Evolutionary conservation across 2,888 invertebrate genomes (phyloP).

Genomic region (Calliopum simillimum): DNA sequence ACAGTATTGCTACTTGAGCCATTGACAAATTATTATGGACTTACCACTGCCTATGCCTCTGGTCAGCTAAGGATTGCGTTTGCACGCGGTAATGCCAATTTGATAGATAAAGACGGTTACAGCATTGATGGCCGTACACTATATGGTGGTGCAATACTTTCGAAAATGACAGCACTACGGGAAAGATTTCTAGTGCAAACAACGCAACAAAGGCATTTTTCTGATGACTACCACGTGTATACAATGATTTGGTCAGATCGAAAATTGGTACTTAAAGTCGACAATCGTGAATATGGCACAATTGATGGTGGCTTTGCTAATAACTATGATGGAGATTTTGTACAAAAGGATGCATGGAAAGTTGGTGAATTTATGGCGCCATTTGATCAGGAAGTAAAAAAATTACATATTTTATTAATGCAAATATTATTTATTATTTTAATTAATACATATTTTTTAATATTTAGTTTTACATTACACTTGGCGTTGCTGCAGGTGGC

Average conservation of each 20-base stretch:
- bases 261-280: constrained; percentile 66
- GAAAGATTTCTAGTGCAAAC: constrained; percentile 53
- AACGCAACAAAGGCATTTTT: constrained; percentile 66
- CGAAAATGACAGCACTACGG: constrained; percentile 60
- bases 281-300: constrained; percentile 71
- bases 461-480: constrained; percentile 78
- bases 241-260: constrained; percentile 74
- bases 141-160: constrained; percentile 59
- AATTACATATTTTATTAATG: constrained; percentile 1
- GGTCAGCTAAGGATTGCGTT: constrained; percentile 81
- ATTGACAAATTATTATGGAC: constrained; percentile 73
- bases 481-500: constrained; percentile 86
- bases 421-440: not conserved
- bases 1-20: constrained; percentile 77
- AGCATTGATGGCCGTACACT: constrained; percentile 59
- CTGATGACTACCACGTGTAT: constrained; percentile 76
- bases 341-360: constrained; percentile 71
- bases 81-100: constrained; percentile 74
- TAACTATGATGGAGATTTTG: constrained; percentile 38
- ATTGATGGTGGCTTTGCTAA: constrained; percentile 60
- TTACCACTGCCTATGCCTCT: constrained; percentile 70
- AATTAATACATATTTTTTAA: not conserved
- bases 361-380: constrained; percentile 74
- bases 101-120: constrained; percentile 50
- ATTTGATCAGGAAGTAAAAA: constrained; percentile 77